These are phyloP conservation scores for Eleutherodactylus coqui DNA, from an alignment of 2,797 vertebrate species.

Conservation along the genomic window DNA sequence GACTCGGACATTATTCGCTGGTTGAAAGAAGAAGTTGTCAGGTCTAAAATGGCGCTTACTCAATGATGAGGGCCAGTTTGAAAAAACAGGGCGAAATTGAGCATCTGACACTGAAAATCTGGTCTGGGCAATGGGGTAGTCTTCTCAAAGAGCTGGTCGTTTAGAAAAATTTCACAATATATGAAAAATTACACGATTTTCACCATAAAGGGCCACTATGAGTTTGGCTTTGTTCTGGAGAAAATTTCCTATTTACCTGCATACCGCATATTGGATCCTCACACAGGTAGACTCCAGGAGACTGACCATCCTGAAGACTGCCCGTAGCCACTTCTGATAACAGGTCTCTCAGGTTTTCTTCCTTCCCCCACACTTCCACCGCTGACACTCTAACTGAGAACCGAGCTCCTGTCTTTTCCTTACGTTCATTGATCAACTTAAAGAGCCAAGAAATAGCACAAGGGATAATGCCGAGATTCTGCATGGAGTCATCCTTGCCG, in stretches of 20 bases:
- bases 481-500: conserved; percentile 87
- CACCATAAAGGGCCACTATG: no score
- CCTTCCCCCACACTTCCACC: conserved; percentile 93
- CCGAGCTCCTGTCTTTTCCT: conserved; percentile 92
- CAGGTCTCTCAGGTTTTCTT: conserved; percentile 91
- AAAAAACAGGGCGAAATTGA: no score
- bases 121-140: no score
- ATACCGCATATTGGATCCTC: conserved; percentile 93
- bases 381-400: conserved; percentile 95
- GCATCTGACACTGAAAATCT: no score
- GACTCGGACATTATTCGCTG: no score
- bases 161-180: no score
- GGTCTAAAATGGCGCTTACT: no score
- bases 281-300: conserved; percentile 87
- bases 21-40: no score
- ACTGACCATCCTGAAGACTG: conserved; percentile 86
- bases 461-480: conserved; percentile 92
- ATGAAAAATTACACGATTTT: no score
- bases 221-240: no score
- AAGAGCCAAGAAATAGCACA: conserved; percentile 98
- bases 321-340: conserved; percentile 87
- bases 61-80: no score
- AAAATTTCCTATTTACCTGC: conserved; percentile 78
- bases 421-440: conserved; percentile 90
- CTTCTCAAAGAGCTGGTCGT: no score